Percentiles rank a stretch among this genome's conserved stretches.
Evolutionary conservation across 2,888 invertebrate species (phyloP).

Genomic region (Watsonalla binaria): DNA sequence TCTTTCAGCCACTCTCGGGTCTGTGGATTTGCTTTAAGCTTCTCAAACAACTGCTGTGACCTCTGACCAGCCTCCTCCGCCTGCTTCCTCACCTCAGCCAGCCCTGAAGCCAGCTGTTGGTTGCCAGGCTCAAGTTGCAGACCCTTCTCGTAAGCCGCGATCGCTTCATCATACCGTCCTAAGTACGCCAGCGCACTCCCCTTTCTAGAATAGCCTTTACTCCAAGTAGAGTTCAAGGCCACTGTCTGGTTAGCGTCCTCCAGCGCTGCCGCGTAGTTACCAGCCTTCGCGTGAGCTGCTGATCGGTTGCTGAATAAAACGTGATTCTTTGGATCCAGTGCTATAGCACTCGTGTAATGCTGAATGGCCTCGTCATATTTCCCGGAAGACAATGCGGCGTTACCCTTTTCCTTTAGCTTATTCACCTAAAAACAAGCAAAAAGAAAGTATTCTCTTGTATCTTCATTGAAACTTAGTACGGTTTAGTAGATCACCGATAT

Average conservation of each 20-base stretch:
- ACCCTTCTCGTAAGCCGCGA: conserved; percentile 84
- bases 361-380: conserved; percentile 89
- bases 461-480: conserved; percentile 20
- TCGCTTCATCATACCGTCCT: conserved; percentile 85
- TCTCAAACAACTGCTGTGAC: conserved; percentile 67
- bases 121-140: conserved; percentile 86
- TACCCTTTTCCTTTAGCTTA: conserved; percentile 91
- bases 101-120: conserved; percentile 82
- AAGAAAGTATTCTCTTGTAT: conserved; percentile 17
- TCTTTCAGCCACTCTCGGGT: conserved; percentile 85
- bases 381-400: conserved; percentile 87
- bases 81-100: conserved; percentile 79
- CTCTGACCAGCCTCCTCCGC: conserved; percentile 33
- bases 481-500: conserved; percentile 36
- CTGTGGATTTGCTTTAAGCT: conserved; percentile 82
- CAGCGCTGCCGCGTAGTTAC: conserved; percentile 85
- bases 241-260: conserved; percentile 92
- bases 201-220: conserved; percentile 93
- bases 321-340: conserved; percentile 88
- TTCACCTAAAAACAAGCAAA: conserved; percentile 80
- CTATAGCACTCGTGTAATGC: conserved; percentile 89
- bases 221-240: conserved; percentile 89
- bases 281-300: conserved; percentile 91
- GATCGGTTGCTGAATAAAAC: conserved; percentile 95
- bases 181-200: conserved; percentile 91